Evolutionary conservation across 1,140 invertebrate genomes (phyloP).

Genomic region (Drosophila obscura): DNA sequence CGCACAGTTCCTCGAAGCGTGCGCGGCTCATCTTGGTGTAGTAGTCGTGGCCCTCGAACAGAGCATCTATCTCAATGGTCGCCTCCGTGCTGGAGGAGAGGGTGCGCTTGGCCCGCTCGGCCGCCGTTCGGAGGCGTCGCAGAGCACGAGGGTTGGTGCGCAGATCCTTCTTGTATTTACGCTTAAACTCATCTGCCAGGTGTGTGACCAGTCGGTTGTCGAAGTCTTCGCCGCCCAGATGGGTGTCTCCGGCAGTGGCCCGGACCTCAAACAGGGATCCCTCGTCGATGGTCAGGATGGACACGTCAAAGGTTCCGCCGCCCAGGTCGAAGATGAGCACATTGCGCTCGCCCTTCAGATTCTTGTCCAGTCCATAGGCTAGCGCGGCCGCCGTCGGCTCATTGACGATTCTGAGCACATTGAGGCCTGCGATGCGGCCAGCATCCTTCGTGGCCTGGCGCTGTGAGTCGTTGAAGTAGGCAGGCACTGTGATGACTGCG

Average conservation of each 20-base stretch:
- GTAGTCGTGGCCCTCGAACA: conserved; percentile 92
- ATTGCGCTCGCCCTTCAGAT: conserved; percentile 90
- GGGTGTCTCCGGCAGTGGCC: conserved; percentile 91
- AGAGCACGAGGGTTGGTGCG: conserved; percentile 90
- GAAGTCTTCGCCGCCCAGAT: conserved; percentile 90
- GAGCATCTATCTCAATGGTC: conserved; percentile 89
- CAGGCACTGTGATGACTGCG: conserved; percentile 87
- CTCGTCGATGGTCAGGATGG: conserved; percentile 93
- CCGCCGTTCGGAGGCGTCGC: conserved; percentile 90
- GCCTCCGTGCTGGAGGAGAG: conserved; percentile 88
- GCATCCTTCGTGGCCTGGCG: conserved; percentile 88
- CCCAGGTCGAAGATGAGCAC: conserved; percentile 90
- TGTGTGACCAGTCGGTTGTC: conserved; percentile 93
- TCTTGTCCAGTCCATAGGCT: conserved; percentile 91
- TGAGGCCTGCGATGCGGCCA: conserved; percentile 88
- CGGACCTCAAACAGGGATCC: conserved; percentile 92
- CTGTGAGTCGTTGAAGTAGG: conserved; percentile 88
- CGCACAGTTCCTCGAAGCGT: conserved; percentile 93
- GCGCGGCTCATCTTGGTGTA: conserved; percentile 93
- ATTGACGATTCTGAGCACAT: conserved; percentile 89
- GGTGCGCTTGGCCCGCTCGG: conserved; percentile 89
- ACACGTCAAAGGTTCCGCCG: conserved; percentile 93
- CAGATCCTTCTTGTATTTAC: conserved; percentile 93
- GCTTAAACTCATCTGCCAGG: conserved; percentile 90
- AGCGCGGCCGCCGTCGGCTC: conserved; percentile 90